Percentiles rank a stretch among this genome's conserved stretches.
phyloP scores from a whole-genome alignment of 2,888 invertebrate genomes.

The Synanthedon vespiformis region DNA sequence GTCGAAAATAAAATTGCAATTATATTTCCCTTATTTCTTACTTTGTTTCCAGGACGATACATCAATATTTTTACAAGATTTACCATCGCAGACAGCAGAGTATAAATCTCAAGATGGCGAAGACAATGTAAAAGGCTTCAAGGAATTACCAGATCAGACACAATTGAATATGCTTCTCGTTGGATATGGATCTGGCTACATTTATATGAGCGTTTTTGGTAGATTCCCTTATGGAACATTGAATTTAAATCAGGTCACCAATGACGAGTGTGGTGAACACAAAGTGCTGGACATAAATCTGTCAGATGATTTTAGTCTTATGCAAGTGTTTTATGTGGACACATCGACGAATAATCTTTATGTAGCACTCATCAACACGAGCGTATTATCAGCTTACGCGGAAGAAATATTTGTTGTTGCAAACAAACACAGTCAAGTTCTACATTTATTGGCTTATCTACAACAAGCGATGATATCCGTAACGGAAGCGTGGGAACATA shows the following conservation, averaged over 20 bases:
- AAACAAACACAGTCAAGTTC: conserved; percentile 79
- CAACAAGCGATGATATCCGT: conserved; percentile 84
- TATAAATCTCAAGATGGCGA: conserved; percentile 65
- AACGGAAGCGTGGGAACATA: conserved; percentile 94
- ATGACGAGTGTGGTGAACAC: conserved; percentile 67
- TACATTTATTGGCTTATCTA: conserved; percentile 76
- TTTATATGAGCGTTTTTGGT: conserved; percentile 85
- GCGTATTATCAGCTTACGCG: conserved; percentile 74
- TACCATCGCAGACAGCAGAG: conserved; percentile 65
- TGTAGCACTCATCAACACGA: conserved; percentile 67
- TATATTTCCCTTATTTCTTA: too few relatives aligned
- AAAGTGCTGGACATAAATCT: conserved; percentile 75
- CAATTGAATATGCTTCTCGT: conserved; percentile 82
- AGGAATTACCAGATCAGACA: conserved; percentile 71
- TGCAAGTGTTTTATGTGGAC: conserved; percentile 74
- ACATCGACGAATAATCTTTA: conserved; percentile 54
- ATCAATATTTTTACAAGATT: conserved; percentile 68
- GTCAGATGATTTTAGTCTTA: conserved; percentile 77
- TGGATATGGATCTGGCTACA: conserved; percentile 79
- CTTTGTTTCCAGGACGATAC: conserved; percentile 49
- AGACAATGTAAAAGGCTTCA: conserved; percentile 69
- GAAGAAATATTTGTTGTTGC: conserved; percentile 80
- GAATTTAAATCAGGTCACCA: conserved; percentile 68
- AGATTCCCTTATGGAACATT: conserved; percentile 84
- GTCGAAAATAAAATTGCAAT: too few relatives aligned